Evolutionary conservation across 1,140 invertebrate genomes (phyloP).

Genomic region (Nymphalis io): DNA sequence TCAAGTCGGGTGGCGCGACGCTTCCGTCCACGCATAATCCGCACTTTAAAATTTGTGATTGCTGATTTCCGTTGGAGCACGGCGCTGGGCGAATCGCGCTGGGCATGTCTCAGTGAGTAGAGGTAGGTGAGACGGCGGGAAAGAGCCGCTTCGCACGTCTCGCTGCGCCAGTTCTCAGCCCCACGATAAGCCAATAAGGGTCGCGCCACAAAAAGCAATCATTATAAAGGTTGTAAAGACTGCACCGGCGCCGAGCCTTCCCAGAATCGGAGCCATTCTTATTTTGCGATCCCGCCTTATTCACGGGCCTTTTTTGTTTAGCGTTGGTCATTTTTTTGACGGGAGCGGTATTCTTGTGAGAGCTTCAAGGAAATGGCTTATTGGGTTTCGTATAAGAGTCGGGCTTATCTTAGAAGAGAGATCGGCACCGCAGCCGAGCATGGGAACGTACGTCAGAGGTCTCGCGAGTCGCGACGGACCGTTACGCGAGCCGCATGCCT

Average conservation of each 20-base stretch:
- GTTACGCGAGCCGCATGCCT: constrained; percentile 48
- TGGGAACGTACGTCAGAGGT: constrained; percentile 54
- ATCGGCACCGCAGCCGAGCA: constrained; percentile 55
- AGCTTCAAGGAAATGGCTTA: constrained; percentile 77
- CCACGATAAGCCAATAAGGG: constrained; percentile 76
- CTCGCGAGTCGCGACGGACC: constrained; percentile 48
- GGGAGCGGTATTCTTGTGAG: constrained; percentile 73
- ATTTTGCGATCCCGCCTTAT: constrained; percentile 78
- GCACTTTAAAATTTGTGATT: constrained; percentile 39
- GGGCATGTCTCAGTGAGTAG: constrained; percentile 13
- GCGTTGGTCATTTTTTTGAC: constrained; percentile 74
- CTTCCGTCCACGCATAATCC: constrained; percentile 47
- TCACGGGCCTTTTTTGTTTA: constrained; percentile 72
- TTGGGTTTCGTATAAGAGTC: constrained; percentile 73
- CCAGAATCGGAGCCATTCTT: constrained; percentile 77
- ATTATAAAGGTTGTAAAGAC: constrained; percentile 79
- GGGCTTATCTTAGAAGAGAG: constrained; percentile 66
- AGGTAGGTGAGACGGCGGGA: constrained; percentile 39
- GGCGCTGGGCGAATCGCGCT: constrained; percentile 22
- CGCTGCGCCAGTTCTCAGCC: constrained; percentile 57
- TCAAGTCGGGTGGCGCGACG: constrained; percentile 32
- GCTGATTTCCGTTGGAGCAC: constrained; percentile 40
- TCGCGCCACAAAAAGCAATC: constrained; percentile 74
- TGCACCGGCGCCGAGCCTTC: constrained; percentile 78
- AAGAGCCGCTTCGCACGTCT: constrained; percentile 48